phyloP scores from a whole-genome alignment of 2,888 invertebrate genomes.

The Brachyptera risi region DNA sequence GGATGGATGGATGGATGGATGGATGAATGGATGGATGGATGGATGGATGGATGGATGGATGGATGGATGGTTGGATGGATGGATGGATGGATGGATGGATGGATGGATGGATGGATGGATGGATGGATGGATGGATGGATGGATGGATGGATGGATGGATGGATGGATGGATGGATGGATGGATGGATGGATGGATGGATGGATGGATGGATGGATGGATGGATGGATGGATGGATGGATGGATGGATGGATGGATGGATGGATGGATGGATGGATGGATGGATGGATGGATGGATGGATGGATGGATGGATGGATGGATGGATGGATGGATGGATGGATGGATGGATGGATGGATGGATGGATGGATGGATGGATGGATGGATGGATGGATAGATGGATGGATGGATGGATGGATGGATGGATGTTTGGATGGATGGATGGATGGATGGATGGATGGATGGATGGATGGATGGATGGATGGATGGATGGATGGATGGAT shows the following conservation, averaged over 20 bases:
- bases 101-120: not conserved
- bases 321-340: not conserved
- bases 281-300: not conserved
- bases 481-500: not conserved
- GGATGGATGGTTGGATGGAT: not conserved
- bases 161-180: not conserved
- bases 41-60: not conserved
- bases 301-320: not conserved
- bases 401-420: too few species aligned
- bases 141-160: not conserved
- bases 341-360: not conserved
- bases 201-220: not conserved
- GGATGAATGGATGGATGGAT: too few species aligned
- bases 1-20: not conserved
- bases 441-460: not conserved
- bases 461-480: not conserved
- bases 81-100: not conserved
- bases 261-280: not conserved
- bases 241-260: not conserved
- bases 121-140: not conserved
- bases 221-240: not conserved
- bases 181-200: not conserved
- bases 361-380: too few species aligned
- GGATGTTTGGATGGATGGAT: not conserved
- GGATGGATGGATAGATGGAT: too few species aligned